These are phyloP conservation scores for Drosophila arawakana DNA, from an alignment of 1,140 invertebrate genomes.

Conservation along the genomic window DNA sequence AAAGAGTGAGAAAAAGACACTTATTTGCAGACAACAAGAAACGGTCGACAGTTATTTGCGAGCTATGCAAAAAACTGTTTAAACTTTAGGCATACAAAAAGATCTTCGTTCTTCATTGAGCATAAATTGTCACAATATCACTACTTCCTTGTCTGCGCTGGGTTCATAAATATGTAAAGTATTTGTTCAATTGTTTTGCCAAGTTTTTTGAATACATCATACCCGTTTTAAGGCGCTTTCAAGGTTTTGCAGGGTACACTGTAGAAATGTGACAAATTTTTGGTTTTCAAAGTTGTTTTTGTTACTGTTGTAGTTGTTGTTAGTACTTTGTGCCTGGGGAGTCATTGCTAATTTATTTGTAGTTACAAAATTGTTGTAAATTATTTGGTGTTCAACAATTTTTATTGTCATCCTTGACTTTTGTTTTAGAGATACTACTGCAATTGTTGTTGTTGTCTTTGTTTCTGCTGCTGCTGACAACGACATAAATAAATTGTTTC, in stretches of 20 bases:
- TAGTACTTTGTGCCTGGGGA: constrained; percentile 38
- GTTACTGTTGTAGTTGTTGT: constrained; percentile 42
- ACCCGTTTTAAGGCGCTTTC: not conserved
- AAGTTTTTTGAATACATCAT: not conserved
- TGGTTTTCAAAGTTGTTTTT: not conserved
- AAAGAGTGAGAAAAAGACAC: too few species aligned
- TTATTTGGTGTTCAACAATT: constrained; percentile 50
- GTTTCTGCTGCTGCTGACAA: constrained; percentile 20
- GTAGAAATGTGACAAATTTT: not conserved
- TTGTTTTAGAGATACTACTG: constrained; percentile 38
- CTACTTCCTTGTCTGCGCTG: too few species aligned
- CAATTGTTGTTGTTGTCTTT: constrained; percentile 3
- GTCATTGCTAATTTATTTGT: constrained; percentile 40
- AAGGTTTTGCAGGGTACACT: not conserved
- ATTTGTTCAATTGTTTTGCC: too few species aligned
- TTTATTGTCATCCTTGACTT: constrained; percentile 48
- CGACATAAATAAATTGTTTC: constrained; percentile 1
- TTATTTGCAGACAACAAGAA: too few species aligned
- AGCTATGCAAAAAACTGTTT: too few species aligned
- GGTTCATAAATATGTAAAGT: too few species aligned
- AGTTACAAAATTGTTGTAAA: constrained; percentile 50
- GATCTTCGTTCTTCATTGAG: too few species aligned
- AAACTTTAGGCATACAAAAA: too few species aligned
- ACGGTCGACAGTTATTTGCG: too few species aligned
- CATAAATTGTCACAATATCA: too few species aligned